A percentile compares a stretch with the other conserved stretches of the same genome.
Conservation (phyloP, 2,797 vertebrate species). For the Pantherophis alleghaniensis region DNA sequence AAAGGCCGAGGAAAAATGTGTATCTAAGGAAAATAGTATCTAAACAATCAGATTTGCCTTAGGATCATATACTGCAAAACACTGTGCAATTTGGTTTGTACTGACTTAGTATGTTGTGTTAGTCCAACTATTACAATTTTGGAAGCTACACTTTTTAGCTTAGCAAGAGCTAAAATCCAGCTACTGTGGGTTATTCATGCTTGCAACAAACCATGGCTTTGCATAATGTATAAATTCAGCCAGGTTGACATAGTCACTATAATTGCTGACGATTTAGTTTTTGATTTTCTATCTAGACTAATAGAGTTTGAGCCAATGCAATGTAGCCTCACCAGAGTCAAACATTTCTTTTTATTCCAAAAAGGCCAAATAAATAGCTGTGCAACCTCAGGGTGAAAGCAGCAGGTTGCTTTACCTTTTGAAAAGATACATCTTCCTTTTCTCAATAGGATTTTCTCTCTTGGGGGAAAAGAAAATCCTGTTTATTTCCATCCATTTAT, state of each 20-base stretch:
- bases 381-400: background rate
- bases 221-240: background rate
- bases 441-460: background rate
- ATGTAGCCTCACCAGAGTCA: background rate
- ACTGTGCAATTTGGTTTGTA: background rate
- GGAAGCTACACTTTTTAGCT: background rate
- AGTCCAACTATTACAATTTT: background rate
- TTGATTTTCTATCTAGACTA: background rate
- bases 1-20: background rate
- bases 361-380: background rate
- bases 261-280: background rate
- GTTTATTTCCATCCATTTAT: slow-evolving; percentile 4
- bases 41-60: background rate
- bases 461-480: slow-evolving; percentile 9
- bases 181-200: background rate
- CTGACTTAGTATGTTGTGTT: background rate
- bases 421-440: slow-evolving; percentile 4
- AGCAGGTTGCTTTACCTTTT: background rate
- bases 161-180: background rate
- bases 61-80: background rate
- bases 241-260: background rate
- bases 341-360: background rate
- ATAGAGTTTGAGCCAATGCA: background rate
- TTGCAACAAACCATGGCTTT: background rate
- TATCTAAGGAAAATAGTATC: background rate